A percentile compares a stretch with the other conserved stretches of the same genome.
Evolutionary conservation across 2,113 vertebrate genomes (phyloP).

Genomic region (Chionis minor): DNA sequence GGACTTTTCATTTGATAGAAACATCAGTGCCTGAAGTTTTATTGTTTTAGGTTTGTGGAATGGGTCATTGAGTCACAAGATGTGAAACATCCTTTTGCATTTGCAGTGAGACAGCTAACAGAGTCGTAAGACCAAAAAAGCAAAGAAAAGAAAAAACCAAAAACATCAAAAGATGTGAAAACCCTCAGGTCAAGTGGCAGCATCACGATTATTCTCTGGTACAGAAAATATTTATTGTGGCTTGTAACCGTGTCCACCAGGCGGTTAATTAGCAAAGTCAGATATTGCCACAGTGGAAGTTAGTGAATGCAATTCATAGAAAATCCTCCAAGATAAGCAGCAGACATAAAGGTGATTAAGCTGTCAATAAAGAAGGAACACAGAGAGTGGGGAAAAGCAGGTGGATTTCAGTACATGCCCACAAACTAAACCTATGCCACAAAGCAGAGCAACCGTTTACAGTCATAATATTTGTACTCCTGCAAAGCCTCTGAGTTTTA

Average conservation of each 20-base stretch:
- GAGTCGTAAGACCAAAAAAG: background rate
- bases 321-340: conserved; percentile 44
- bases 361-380: conserved; percentile 32
- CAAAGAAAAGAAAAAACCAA: background rate
- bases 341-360: conserved; percentile 44
- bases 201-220: background rate
- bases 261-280: conserved; percentile 36
- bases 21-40: conserved; percentile 42
- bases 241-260: conserved; percentile 25
- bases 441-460: background rate
- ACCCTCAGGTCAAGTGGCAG: conserved; percentile 20
- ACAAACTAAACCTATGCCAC: background rate
- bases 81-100: conserved; percentile 66
- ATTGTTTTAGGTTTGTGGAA: conserved; percentile 55
- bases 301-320: conserved; percentile 1
- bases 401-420: background rate
- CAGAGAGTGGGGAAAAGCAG: background rate
- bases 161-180: background rate
- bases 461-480: background rate
- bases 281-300: background rate
- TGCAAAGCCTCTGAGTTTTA: background rate
- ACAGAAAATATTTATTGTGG: conserved; percentile 30
- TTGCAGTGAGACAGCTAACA: conserved; percentile 50
- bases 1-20: conserved; percentile 71
- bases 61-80: conserved; percentile 56